Evolutionary conservation across 2,888 invertebrate species (phyloP).

Genomic region (Eurytoma adleriae): DNA sequence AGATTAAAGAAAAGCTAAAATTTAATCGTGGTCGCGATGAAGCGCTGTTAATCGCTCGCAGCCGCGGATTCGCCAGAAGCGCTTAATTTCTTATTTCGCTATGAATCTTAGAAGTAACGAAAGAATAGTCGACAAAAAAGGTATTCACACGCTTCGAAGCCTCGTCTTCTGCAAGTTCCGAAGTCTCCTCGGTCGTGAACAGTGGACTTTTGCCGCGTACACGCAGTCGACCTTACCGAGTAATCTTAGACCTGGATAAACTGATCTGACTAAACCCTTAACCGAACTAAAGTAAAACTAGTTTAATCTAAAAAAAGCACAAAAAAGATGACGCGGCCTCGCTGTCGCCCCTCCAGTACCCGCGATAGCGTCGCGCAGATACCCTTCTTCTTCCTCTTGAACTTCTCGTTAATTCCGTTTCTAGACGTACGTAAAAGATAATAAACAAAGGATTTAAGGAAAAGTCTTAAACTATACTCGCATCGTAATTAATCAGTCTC

Average conservation of each 20-base stretch:
- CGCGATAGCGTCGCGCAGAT: no score
- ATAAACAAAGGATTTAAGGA: neutral
- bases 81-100: conserved; percentile 8
- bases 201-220: no score
- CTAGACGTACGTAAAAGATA: conserved; percentile 8
- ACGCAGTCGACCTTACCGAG: no score
- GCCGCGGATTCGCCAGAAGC: conserved; percentile 9
- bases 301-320: neutral
- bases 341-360: no score
- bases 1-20: conserved; percentile 1
- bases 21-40: conserved; percentile 3
- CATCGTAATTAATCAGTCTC: conserved; percentile 23
- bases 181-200: neutral
- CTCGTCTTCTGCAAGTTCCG: conserved; percentile 16
- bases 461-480: conserved; percentile 5
- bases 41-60: conserved; percentile 13
- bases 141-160: conserved; percentile 5
- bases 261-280: neutral
- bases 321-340: neutral
- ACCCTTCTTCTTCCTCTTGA: no score
- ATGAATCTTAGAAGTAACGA: neutral
- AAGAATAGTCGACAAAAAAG: neutral
- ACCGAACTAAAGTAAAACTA: no score
- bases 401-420: no score
- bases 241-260: no score